Conservation (phyloP, 1,140 invertebrate genomes). For the Ectropis grisescens region DNA sequence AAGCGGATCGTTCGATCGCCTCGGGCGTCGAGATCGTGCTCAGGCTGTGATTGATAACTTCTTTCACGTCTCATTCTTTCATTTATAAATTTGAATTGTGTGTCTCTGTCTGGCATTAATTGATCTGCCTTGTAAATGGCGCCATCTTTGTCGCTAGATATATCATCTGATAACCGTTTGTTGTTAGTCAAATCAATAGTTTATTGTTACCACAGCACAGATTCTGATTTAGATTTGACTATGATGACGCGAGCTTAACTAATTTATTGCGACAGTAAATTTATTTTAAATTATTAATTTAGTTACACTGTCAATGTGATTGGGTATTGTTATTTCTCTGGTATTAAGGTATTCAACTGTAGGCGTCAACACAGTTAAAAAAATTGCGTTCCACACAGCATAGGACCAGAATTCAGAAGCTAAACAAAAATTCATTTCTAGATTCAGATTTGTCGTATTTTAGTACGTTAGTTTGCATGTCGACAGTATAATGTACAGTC, state of each 20-base stretch:
- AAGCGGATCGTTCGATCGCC: conserved; percentile 52
- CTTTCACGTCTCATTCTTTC: conserved; percentile 20
- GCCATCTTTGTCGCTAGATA: conserved; percentile 46
- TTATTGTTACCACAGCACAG: conserved; percentile 32
- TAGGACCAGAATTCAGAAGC: too few relatives aligned
- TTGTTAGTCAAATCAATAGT: conserved; percentile 43
- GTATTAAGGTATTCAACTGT: too few relatives aligned
- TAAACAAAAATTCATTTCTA: too few relatives aligned
- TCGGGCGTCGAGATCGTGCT: conserved; percentile 47
- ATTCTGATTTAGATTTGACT: conserved; percentile 4
- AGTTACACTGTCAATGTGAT: too few relatives aligned
- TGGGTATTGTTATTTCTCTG: too few relatives aligned
- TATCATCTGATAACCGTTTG: conserved; percentile 33
- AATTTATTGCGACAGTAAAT: too few relatives aligned
- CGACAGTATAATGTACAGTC: background rate
- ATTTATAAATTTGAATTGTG: conserved; percentile 5
- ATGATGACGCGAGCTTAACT: conserved; percentile 1
- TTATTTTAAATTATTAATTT: too few relatives aligned
- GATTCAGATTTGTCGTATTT: too few relatives aligned
- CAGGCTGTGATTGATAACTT: conserved; percentile 61
- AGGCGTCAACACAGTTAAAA: too few relatives aligned
- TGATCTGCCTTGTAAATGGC: conserved; percentile 52
- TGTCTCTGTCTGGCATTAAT: conserved; percentile 47
- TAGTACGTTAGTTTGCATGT: too few relatives aligned
- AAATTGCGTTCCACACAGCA: too few relatives aligned